Conservation (phyloP, 2,888 invertebrate genomes). For the Adineta ricciae region DNA sequence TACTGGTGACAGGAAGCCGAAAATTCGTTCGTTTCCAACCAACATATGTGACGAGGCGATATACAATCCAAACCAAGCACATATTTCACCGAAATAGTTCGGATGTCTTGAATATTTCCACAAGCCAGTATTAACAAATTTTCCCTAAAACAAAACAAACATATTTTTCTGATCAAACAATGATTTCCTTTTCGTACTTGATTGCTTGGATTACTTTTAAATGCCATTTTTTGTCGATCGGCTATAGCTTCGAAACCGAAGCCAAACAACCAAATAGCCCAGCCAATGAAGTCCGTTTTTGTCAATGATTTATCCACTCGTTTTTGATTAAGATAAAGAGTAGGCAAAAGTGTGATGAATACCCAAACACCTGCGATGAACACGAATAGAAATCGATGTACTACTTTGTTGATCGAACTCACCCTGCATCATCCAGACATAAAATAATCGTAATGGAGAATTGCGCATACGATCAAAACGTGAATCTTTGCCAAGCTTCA, state of each 20-base stretch:
- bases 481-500: slow-evolving; percentile 46
- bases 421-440: slow-evolving; percentile 51
- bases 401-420: slow-evolving; percentile 6
- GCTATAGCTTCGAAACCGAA: slow-evolving; percentile 43
- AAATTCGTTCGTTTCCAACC: slow-evolving; percentile 38
- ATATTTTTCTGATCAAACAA: too few species aligned
- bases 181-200: slow-evolving; percentile 38
- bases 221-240: slow-evolving; percentile 44
- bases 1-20: slow-evolving; percentile 44
- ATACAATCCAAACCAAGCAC: slow-evolving; percentile 45
- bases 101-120: slow-evolving; percentile 46
- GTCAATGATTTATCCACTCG: slow-evolving; percentile 41
- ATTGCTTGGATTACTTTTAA: slow-evolving; percentile 43
- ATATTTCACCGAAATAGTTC: slow-evolving; percentile 47
- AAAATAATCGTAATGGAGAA: slow-evolving; percentile 42
- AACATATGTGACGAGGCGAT: slow-evolving; percentile 40
- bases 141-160: slow-evolving; percentile 38
- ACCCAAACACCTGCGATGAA: slow-evolving; percentile 47
- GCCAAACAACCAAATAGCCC: slow-evolving; percentile 45
- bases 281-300: slow-evolving; percentile 46
- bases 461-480: slow-evolving; percentile 45
- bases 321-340: slow-evolving; percentile 43
- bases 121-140: slow-evolving; percentile 43
- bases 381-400: too few species aligned
- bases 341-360: slow-evolving; percentile 46